Evolutionary conservation across 2,113 vertebrate genomes (phyloP).

Genomic region (Emydocephalus ijimae): DNA sequence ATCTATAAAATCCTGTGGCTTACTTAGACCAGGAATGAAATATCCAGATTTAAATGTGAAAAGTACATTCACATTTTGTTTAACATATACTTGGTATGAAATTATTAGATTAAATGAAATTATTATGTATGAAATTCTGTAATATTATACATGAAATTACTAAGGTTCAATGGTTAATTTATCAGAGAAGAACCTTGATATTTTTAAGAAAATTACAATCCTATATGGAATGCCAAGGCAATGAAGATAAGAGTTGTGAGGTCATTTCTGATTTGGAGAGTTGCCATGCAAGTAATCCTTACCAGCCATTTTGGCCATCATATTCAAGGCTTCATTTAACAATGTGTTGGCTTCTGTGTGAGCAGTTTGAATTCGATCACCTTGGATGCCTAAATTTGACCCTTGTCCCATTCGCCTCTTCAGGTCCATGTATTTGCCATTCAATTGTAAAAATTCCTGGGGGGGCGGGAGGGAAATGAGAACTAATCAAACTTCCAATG

Average conservation of each 20-base stretch:
- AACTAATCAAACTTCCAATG: not conserved
- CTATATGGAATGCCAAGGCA: not conserved
- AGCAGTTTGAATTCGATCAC: conserved; percentile 67
- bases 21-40: not conserved
- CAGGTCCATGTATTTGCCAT: conserved; percentile 67
- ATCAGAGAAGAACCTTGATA: not conserved
- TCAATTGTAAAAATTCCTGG: conserved; percentile 74
- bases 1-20: not conserved
- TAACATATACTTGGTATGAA: not conserved
- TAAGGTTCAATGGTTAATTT: not conserved
- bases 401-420: conserved; percentile 53
- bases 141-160: not conserved
- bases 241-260: not conserved
- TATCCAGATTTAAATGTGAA: not conserved
- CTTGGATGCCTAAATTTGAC: conserved; percentile 48
- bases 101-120: not conserved
- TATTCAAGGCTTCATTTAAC: conserved; percentile 71
- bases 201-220: not conserved
- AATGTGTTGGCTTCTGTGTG: conserved; percentile 70
- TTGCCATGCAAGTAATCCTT: conserved; percentile 30
- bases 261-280: not conserved
- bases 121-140: not conserved
- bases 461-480: not conserved
- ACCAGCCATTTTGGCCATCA: conserved; percentile 79
- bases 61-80: not conserved